Evolutionary conservation across 2,797 vertebrate species (phyloP), one percentile per base, ranked within the genome.

Genomic region (Pelochelys cantorii): DNA sequence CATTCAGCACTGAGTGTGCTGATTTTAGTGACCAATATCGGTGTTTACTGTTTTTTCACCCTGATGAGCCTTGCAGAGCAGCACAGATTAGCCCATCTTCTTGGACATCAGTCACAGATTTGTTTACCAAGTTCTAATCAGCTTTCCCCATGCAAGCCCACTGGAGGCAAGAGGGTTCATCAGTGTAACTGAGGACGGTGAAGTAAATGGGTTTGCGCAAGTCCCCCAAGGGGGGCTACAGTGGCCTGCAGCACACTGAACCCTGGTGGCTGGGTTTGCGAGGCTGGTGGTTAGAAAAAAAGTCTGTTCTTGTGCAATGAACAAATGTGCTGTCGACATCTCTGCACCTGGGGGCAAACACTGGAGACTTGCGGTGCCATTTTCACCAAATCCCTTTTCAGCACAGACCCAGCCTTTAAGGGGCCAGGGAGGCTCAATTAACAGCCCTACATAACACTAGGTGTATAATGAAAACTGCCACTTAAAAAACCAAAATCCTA

Each of bases 251-350:
- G n/a, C 10, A 68, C 65, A 34, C 65, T 68, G 65, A n/a, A 18
- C 18, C 8, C 31, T 68, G 62, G 29, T 79, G 80, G 62, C 3
- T n/a, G 53, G 31, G 53, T 31, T 34, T 87, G 90, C 92, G 82
- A 83, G 42, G 92, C 52, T 27, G 3, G 0, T 0, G 0, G 29
- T 3, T 54, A 14, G n/a, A 2, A 1, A 3, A 62, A 57, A 7
- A 60, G 42, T 87, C 25, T 1, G 0, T 0, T 0, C 1, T n/a
- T 82, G 78, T 87, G 88, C 1, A 20, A 31, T 55, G 18, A n/a
- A 7, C 0, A 1, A 77, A 27, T 17, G 74, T 29, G 42, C 37
- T 52, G 7, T 29, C 48, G 74, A 8, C 88, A 3, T 31, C 65
- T 0, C 10, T 27, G 6, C 11, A 0, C 29, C 29, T 31, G 0